Percentiles rank a stretch among this genome's conserved stretches.
Conservation (phyloP, 2,113 vertebrate species). For the Pristiophorus japonicus region DNA sequence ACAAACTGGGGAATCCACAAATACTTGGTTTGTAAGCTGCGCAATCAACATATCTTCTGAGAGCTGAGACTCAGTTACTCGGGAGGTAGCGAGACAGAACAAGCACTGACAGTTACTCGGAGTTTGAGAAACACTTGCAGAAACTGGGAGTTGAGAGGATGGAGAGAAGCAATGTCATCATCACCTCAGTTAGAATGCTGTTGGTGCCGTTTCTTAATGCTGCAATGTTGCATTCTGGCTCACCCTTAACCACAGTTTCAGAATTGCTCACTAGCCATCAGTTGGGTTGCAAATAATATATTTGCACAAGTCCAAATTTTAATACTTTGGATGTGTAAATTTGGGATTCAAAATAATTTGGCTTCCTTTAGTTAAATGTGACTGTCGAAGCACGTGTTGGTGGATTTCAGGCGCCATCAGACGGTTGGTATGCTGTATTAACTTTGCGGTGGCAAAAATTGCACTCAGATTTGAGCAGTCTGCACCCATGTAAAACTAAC, state of each 20-base stretch:
- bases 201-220: neutral
- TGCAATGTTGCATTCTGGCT: neutral
- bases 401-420: neutral
- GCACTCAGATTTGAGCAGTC: neutral
- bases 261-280: neutral
- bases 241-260: neutral
- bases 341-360: neutral
- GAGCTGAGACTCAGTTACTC: neutral
- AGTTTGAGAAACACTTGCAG: neutral
- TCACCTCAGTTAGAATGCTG: neutral
- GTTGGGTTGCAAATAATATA: neutral
- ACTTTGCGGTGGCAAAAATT: neutral
- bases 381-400: neutral
- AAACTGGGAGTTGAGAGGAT: too few species aligned
- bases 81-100: neutral
- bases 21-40: too few species aligned
- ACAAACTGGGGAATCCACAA: too few species aligned
- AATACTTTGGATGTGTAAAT: too few species aligned
- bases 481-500: too few species aligned
- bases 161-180: neutral
- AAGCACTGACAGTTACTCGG: neutral
- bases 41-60: too few species aligned
- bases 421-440: neutral
- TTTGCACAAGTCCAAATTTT: too few species aligned
- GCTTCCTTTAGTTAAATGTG: neutral